These are phyloP conservation scores for Polyploca ridens DNA, from an alignment of 2,888 invertebrate genomes.

Conservation along the genomic window DNA sequence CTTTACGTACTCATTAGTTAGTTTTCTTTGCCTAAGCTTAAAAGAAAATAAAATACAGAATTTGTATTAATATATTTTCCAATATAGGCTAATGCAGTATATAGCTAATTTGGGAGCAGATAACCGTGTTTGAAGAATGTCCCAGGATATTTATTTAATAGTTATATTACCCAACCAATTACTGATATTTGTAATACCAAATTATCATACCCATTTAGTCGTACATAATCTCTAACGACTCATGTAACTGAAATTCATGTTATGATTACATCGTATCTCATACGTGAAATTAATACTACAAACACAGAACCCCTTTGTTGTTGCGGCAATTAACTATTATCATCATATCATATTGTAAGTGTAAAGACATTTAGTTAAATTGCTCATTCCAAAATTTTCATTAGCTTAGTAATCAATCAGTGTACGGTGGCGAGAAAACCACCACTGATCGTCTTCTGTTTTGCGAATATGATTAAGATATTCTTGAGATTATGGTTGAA, in stretches of 20 bases:
- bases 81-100: no score
- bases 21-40: no score
- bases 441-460: not conserved
- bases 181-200: not conserved
- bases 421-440: slow-evolving; percentile 11
- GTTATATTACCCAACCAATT: not conserved
- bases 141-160: no score
- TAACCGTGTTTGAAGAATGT: no score
- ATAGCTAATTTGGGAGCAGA: no score
- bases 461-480: not conserved
- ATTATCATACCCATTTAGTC: not conserved
- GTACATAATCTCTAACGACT: slow-evolving; percentile 24
- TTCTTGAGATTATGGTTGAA: slow-evolving; percentile 12
- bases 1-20: no score
- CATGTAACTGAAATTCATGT: slow-evolving; percentile 45
- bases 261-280: slow-evolving; percentile 44
- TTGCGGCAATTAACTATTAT: slow-evolving; percentile 41
- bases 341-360: slow-evolving; percentile 37
- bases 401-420: slow-evolving; percentile 55
- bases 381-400: slow-evolving; percentile 54
- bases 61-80: no score
- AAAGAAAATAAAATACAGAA: no score
- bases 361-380: slow-evolving; percentile 45
- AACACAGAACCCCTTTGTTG: slow-evolving; percentile 46
- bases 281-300: slow-evolving; percentile 54